Evolutionary conservation across 2,113 vertebrate species (phyloP).

Genomic region (Lepus timidus): DNA sequence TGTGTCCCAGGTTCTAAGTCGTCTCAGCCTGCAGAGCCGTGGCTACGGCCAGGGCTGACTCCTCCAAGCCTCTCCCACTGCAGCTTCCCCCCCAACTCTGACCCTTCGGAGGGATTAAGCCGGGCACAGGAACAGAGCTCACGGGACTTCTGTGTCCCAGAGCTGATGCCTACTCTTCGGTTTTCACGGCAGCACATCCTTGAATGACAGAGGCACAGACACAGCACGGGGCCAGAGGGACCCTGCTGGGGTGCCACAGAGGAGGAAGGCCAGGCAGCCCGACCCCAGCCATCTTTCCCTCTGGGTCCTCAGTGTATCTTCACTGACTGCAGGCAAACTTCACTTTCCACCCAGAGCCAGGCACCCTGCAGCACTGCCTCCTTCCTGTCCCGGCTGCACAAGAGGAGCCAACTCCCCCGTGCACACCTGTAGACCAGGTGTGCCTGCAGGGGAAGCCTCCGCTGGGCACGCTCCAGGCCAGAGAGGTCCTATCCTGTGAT

Average conservation of each 20-base stretch:
- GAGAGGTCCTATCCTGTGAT: fast-evolving
- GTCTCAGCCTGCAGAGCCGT: background rate
- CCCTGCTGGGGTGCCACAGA: background rate
- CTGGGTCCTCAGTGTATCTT: background rate
- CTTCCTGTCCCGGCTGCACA: background rate
- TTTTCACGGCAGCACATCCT: background rate
- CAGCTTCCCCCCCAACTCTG: background rate
- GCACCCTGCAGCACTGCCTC: background rate
- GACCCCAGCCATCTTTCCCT: background rate
- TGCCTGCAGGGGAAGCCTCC: background rate
- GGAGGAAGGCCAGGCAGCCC: background rate
- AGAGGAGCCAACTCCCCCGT: background rate
- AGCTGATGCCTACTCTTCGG: background rate
- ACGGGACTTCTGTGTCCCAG: background rate
- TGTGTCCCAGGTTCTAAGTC: background rate
- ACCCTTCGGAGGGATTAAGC: background rate
- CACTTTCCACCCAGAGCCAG: background rate
- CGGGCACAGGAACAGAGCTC: background rate
- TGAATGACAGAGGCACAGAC: background rate
- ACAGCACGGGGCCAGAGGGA: fast-evolving
- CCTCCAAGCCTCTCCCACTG: background rate
- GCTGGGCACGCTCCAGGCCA: background rate
- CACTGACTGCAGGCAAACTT: background rate
- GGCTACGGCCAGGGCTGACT: background rate
- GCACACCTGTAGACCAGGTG: background rate